These are phyloP conservation scores for Hiodon alosoides DNA, from an alignment of 2,113 vertebrate genomes.

Conservation along the genomic window DNA sequence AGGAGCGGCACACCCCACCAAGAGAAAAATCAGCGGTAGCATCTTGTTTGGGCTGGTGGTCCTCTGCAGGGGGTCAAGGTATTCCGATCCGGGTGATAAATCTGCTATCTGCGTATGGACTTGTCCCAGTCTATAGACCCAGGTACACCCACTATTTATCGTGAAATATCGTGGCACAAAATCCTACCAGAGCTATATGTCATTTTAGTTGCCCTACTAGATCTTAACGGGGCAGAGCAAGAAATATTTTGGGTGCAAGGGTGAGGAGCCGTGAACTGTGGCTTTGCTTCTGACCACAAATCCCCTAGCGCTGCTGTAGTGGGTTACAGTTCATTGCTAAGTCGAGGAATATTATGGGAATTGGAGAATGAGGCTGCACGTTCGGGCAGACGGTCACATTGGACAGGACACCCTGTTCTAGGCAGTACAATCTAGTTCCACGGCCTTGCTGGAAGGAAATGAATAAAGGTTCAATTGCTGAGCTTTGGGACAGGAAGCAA, in stretches of 20 bases:
- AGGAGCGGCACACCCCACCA: background rate
- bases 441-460: no score
- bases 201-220: background rate
- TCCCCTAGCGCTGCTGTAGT: background rate
- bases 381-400: no score
- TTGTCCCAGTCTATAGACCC: conserved; percentile 21
- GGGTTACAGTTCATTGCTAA: background rate
- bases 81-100: conserved; percentile 23
- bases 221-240: background rate
- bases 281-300: no score
- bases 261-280: no score
- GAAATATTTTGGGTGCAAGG: background rate
- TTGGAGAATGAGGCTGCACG: background rate
- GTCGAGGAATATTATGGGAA: background rate
- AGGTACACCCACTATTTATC: conserved; percentile 16
- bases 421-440: no score
- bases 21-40: conserved; percentile 27
- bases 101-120: conserved; percentile 18
- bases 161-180: background rate
- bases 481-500: conserved; percentile 24
- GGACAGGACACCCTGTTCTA: no score
- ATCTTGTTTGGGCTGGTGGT: conserved; percentile 39
- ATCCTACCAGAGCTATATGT: background rate
- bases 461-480: background rate
- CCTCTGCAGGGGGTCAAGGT: conserved; percentile 23